Evolutionary conservation across 2,888 invertebrate species (phyloP), one percentile per base, ranked within the genome.

Genomic region (Pseudanteris insignis): DNA sequence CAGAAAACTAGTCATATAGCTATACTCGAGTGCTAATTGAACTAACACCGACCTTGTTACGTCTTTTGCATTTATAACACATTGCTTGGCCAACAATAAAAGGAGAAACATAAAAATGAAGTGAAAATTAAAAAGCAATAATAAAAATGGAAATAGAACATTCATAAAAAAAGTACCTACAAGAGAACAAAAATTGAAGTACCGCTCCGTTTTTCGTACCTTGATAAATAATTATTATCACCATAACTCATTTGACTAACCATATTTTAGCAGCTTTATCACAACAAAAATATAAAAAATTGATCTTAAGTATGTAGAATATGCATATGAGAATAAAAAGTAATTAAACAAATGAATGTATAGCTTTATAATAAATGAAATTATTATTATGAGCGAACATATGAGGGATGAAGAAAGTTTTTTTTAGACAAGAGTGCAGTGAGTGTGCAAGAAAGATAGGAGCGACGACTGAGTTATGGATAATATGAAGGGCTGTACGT

Each of bases 1-100:
- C 76, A 74, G 73, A 74, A 71, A 74, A 78, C 79, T 78, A 79
- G 79, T 79, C 79, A 79, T 71, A 75, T 78, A 78, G 72, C 68
- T 78, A 75, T 79, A 77, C 76, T 78, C 71, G 75, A 78, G 72
- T 76, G 74, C 74, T 76, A 75, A 78, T 74, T 67, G 73, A 67
- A 76, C 71, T 77, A 76, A 76, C 76, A 74, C 74, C 70, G 74
- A 77, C 70, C 73, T 77, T 75, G 72, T 75, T 74, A 76, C 63
- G 70, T 75, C 73, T 78, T 73, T 77, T 77, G 76, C 78, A 78
- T 78, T 78, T 78, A 77, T 73, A 73, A 70, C 68, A 70, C 69
- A 70, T 66, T 69, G 73, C 73, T 73, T 73, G 70, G 68, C 67
- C 70, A 66, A 70, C 50, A 59, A 46, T 51, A 40, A 51, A 60